Conservation (phyloP, 2,113 vertebrate genomes). For the Chaetorhynchus papuensis region DNA sequence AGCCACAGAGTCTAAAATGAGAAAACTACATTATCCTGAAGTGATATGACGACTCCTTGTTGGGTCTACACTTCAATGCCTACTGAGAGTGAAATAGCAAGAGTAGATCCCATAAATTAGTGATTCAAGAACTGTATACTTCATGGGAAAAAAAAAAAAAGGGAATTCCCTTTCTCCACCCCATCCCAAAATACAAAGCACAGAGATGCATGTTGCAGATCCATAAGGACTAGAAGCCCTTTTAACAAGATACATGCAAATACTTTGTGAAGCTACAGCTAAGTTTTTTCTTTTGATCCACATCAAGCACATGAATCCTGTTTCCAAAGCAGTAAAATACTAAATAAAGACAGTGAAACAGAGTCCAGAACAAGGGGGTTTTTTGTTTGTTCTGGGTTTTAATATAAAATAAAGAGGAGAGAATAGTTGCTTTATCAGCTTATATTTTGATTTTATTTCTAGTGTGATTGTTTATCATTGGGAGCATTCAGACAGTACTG, state of each 20-base stretch:
- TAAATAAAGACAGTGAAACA: not conserved
- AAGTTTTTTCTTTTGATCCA: not conserved
- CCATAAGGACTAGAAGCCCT: not conserved
- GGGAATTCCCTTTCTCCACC: not conserved
- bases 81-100: not conserved
- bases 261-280: not conserved
- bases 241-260: not conserved
- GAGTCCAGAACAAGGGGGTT: not conserved
- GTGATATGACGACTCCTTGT: not conserved
- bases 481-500: not conserved
- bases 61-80: not conserved
- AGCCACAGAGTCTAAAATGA: not conserved
- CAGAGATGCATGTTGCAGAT: not conserved
- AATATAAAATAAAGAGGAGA: not conserved
- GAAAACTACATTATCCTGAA: not conserved
- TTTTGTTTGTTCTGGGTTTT: not conserved
- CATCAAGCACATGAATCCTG: not conserved
- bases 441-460: not conserved
- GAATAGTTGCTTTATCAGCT: not conserved
- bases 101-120: not conserved
- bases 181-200: not conserved
- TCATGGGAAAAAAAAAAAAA: not conserved
- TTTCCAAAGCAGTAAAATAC: not conserved
- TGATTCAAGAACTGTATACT: not conserved
- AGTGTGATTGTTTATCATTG: not conserved